A percentile compares a stretch with the other conserved stretches of the same genome.
Evolutionary conservation across 2,888 invertebrate genomes (phyloP).

Genomic region (Mesopsocus fuscifrons): DNA sequence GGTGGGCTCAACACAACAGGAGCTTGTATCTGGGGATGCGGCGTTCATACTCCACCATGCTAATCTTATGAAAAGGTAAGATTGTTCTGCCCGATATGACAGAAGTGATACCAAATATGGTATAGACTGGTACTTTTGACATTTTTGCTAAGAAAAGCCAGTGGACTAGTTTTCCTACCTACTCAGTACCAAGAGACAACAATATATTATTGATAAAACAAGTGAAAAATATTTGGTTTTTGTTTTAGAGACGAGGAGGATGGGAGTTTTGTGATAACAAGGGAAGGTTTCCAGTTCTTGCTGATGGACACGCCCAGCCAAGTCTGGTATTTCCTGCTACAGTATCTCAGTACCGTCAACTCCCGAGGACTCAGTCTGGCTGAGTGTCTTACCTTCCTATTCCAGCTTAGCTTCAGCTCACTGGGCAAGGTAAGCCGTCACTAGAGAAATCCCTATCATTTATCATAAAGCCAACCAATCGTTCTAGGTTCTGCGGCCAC

Average conservation of each 20-base stretch:
- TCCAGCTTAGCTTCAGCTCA: constrained; percentile 87
- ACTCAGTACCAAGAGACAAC: too few relatives aligned
- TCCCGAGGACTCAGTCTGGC: constrained; percentile 69
- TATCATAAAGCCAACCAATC: too few relatives aligned
- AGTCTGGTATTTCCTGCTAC: constrained; percentile 94
- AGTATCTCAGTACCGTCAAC: constrained; percentile 86
- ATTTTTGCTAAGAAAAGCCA: too few relatives aligned
- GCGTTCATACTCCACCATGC: constrained; percentile 81
- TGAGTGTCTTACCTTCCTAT: constrained; percentile 87
- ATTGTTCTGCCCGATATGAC: too few relatives aligned
- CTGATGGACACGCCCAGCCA: constrained; percentile 83
- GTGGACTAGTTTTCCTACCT: too few relatives aligned
- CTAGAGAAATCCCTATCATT: too few relatives aligned
- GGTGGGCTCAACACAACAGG: constrained; percentile 80
- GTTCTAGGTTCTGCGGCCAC: neutral
- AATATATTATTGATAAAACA: too few relatives aligned
- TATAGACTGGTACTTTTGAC: too few relatives aligned
- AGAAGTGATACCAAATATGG: too few relatives aligned
- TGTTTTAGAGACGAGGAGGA: constrained; percentile 50
- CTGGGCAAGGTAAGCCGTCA: constrained; percentile 75
- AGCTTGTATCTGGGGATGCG: constrained; percentile 86
- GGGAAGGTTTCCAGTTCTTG: constrained; percentile 93
- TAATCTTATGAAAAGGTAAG: constrained; percentile 71
- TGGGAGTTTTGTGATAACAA: constrained; percentile 71
- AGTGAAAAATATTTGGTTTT: constrained; percentile 6